Evolutionary conservation across 2,113 vertebrate genomes (phyloP).

Genomic region (Pterocles gutturalis): DNA sequence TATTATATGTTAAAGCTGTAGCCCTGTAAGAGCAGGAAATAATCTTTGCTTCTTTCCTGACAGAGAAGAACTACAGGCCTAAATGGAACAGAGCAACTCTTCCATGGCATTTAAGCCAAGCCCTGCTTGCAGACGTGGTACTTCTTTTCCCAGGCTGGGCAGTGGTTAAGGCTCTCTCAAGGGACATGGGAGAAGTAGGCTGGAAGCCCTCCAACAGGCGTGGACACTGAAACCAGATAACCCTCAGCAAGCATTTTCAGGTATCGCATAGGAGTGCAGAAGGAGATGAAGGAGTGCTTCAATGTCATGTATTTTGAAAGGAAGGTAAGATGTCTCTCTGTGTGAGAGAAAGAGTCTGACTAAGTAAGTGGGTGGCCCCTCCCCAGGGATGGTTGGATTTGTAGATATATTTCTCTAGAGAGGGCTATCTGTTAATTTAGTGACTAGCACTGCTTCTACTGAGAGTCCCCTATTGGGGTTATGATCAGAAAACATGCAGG

Average conservation of each 20-base stretch:
- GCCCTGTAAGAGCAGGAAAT: neutral
- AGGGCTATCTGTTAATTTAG: neutral
- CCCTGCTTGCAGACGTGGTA: neutral
- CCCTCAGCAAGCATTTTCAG: neutral
- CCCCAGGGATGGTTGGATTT: neutral
- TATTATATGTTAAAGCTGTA: neutral
- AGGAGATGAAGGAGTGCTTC: neutral
- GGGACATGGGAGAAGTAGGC: neutral
- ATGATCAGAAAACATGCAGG: neutral
- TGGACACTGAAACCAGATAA: neutral
- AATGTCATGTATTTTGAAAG: neutral
- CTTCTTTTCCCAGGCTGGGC: neutral
- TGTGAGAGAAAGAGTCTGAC: neutral
- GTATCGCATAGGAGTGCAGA: rapidly evolving
- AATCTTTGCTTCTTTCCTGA: neutral
- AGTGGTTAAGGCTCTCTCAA: rapidly evolving
- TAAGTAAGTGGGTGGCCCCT: neutral
- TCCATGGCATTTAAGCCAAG: neutral
- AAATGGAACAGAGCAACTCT: neutral
- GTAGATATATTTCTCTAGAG: neutral
- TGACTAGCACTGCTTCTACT: neutral
- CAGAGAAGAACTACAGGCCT: neutral
- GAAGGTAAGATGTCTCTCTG: neutral
- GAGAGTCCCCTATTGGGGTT: neutral
- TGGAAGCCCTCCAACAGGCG: neutral